A percentile compares a stretch with the other conserved stretches of the same genome.
Conservation (phyloP, 2,888 invertebrate species). For the Thera obeliscata region DNA sequence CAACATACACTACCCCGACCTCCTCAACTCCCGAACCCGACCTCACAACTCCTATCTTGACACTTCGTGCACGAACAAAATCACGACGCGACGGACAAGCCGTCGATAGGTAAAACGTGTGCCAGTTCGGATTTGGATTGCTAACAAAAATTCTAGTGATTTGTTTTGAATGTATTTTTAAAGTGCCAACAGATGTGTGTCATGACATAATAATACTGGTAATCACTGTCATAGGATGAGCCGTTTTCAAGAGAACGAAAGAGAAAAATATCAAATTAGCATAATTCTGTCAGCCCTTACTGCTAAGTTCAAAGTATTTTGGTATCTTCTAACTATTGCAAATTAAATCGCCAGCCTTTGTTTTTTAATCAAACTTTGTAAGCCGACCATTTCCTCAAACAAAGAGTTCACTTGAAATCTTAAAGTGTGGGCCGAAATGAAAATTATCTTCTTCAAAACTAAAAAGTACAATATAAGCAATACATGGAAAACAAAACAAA, state of each 20-base stretch:
- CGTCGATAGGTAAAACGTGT: slow-evolving; percentile 52
- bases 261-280: not conserved
- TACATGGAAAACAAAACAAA: not conserved
- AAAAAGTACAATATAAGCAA: not conserved
- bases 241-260: not conserved
- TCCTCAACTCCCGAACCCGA: slow-evolving; percentile 32
- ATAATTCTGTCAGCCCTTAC: not conserved
- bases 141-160: slow-evolving; percentile 62
- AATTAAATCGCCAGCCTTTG: slow-evolving; percentile 2
- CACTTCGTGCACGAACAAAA: slow-evolving; percentile 55
- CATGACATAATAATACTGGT: slow-evolving; percentile 53
- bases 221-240: slow-evolving; percentile 22
- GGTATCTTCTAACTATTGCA: not conserved
- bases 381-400: not conserved
- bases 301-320: not conserved
- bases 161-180: slow-evolving; percentile 63
- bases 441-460: not conserved
- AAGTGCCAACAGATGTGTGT: slow-evolving; percentile 61
- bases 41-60: slow-evolving; percentile 33
- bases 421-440: too few relatives aligned
- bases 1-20: slow-evolving; percentile 45
- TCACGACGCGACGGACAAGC: slow-evolving; percentile 28
- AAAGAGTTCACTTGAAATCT: not conserved
- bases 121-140: slow-evolving; percentile 63
- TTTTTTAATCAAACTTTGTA: not conserved